Conservation (phyloP, 2,888 invertebrate genomes). For the Perdita meconis region DNA sequence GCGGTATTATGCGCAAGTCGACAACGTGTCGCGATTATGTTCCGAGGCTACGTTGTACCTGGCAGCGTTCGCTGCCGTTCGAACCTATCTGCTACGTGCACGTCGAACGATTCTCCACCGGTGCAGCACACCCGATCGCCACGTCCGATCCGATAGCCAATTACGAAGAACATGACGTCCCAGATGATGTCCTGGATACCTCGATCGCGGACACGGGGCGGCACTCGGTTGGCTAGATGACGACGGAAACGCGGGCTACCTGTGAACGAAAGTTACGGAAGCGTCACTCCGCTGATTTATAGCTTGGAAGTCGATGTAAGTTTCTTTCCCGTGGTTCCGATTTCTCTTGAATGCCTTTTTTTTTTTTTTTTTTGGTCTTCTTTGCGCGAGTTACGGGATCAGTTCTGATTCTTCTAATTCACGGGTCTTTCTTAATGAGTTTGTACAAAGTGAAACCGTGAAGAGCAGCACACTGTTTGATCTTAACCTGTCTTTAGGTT, state of each 20-base stretch:
- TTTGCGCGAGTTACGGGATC: no score
- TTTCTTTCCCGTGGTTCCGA: not conserved
- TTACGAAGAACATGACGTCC: conserved; percentile 78
- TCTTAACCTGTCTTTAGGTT: no score
- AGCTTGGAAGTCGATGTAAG: not conserved
- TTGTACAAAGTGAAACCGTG: no score
- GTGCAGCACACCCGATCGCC: conserved; percentile 63
- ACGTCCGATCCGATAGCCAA: conserved; percentile 79
- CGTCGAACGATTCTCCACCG: conserved; percentile 28
- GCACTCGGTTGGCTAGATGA: conserved; percentile 5
- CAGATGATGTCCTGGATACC: conserved; percentile 66
- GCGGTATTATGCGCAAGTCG: conserved; percentile 70
- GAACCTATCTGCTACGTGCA: conserved; percentile 51
- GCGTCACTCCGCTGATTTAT: no score
- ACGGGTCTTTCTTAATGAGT: no score
- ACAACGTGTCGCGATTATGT: conserved; percentile 81
- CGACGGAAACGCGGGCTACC: not conserved
- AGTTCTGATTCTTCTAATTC: no score
- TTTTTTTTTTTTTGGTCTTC: not conserved
- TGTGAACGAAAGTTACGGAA: conserved; percentile 2
- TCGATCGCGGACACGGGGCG: conserved; percentile 39
- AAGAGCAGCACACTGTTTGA: no score
- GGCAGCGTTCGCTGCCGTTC: conserved; percentile 27
- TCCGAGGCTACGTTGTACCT: conserved; percentile 33
- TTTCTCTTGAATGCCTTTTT: not conserved